These are phyloP conservation scores for Drosophila ironensis DNA, from an alignment of 1,140 invertebrate species.

Conservation along the genomic window DNA sequence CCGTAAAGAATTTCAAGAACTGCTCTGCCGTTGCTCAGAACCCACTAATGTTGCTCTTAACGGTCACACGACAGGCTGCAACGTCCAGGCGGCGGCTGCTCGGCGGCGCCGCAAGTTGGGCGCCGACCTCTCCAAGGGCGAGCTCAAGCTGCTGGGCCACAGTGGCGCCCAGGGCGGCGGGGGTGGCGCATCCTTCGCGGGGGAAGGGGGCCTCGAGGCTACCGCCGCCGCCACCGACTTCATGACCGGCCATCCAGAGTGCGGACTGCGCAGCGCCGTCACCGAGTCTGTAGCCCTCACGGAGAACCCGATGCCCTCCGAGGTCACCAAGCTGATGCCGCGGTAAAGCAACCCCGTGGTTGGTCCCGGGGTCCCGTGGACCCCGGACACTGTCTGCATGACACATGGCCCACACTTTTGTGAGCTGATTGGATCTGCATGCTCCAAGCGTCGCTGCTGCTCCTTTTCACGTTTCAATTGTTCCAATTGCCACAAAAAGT, in stretches of 20 bases:
- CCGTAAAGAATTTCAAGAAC: constrained; percentile 96
- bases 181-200: constrained; percentile 19
- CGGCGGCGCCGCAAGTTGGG: constrained; percentile 83
- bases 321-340: constrained; percentile 72
- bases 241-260: constrained; percentile 39
- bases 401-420: not conserved
- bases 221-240: constrained; percentile 54
- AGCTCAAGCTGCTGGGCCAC: constrained; percentile 82
- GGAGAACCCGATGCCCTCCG: constrained; percentile 71
- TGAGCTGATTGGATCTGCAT: constrained; percentile 56
- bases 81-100: constrained; percentile 66
- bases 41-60: constrained; percentile 82
- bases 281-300: constrained; percentile 77
- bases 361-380: not conserved
- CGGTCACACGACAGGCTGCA: constrained; percentile 82
- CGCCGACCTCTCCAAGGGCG: constrained; percentile 85
- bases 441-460: constrained; percentile 34
- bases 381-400: constrained; percentile 1
- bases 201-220: constrained; percentile 17
- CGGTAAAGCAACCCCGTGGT: constrained; percentile 57
- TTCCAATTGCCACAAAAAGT: constrained; percentile 8
- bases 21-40: constrained; percentile 85
- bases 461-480: constrained; percentile 21
- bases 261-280: constrained; percentile 60
- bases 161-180: constrained; percentile 20